A percentile compares a stretch with the other conserved stretches of the same genome.
These are phyloP conservation scores for Galagoides demidoff DNA, from an alignment of 2,797 vertebrate species.

Conservation along the genomic window DNA sequence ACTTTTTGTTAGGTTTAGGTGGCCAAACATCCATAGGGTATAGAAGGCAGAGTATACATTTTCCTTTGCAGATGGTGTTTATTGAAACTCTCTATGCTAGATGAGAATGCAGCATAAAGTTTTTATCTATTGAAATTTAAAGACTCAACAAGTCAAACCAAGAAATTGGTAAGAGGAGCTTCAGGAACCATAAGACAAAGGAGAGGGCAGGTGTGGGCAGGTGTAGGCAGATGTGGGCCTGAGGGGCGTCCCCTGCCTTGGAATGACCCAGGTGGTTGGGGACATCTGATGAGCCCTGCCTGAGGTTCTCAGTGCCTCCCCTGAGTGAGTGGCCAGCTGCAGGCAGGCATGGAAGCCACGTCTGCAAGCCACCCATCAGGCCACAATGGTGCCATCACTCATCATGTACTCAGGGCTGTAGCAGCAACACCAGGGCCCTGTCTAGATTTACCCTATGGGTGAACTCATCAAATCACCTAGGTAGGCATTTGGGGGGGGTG, in stretches of 20 bases:
- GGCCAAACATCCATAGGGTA: neutral
- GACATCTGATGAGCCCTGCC: neutral
- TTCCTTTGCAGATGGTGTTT: neutral
- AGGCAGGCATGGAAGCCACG: neutral
- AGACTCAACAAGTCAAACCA: neutral
- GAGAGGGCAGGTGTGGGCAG: neutral
- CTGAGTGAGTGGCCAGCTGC: too few relatives aligned
- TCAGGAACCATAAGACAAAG: neutral
- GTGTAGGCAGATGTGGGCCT: too few relatives aligned
- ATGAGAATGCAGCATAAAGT: neutral
- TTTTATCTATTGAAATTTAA: neutral
- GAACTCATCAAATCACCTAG: too few relatives aligned
- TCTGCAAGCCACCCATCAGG: neutral
- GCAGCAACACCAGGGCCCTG: neutral
- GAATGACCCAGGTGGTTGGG: neutral
- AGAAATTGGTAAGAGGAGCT: neutral
- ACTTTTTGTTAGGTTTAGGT: neutral
- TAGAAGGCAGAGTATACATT: neutral
- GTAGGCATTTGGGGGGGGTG: neutral
- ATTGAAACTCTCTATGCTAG: neutral
- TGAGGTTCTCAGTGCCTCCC: too few relatives aligned
- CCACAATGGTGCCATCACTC: neutral
- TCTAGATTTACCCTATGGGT: rapidly evolving
- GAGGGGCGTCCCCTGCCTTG: neutral
- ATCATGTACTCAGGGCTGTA: neutral